Percentiles rank a stretch among this genome's conserved stretches.
phyloP scores from a whole-genome alignment of 2,888 invertebrate species.

The Chloromyia formosa region DNA sequence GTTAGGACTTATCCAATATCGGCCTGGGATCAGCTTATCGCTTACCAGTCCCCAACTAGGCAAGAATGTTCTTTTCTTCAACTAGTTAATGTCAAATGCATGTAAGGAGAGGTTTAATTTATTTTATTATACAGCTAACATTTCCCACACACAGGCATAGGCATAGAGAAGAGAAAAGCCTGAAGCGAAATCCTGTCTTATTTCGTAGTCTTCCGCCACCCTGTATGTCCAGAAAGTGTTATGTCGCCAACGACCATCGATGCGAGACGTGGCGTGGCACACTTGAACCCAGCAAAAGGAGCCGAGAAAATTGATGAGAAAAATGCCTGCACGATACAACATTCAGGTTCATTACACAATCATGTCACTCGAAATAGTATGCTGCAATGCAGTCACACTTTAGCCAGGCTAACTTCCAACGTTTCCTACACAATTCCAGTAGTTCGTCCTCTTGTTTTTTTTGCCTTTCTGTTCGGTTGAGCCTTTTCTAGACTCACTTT shows the following conservation, averaged over 20 bases:
- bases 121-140: too few species aligned
- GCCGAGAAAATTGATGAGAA: constrained; percentile 49
- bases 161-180: too few species aligned
- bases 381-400: constrained; percentile 50
- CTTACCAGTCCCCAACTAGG: too few species aligned
- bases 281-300: constrained; percentile 46
- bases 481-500: constrained; percentile 18
- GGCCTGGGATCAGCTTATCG: too few species aligned
- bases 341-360: constrained; percentile 51
- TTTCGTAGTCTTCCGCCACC: constrained; percentile 23
- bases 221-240: constrained; percentile 6
- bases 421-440: constrained; percentile 17
- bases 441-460: constrained; percentile 24
- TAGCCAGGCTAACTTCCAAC: constrained; percentile 22
- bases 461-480: background rate
- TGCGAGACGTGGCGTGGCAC: constrained; percentile 34
- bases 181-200: too few species aligned
- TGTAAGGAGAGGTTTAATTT: too few species aligned
- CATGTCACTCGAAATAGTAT: constrained; percentile 50
- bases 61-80: too few species aligned
- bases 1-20: too few species aligned
- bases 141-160: too few species aligned
- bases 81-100: too few species aligned
- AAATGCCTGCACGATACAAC: constrained; percentile 47
- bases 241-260: constrained; percentile 19